phyloP scores from a whole-genome alignment of 1,140 invertebrate genomes.

The Cydia amplana region DNA sequence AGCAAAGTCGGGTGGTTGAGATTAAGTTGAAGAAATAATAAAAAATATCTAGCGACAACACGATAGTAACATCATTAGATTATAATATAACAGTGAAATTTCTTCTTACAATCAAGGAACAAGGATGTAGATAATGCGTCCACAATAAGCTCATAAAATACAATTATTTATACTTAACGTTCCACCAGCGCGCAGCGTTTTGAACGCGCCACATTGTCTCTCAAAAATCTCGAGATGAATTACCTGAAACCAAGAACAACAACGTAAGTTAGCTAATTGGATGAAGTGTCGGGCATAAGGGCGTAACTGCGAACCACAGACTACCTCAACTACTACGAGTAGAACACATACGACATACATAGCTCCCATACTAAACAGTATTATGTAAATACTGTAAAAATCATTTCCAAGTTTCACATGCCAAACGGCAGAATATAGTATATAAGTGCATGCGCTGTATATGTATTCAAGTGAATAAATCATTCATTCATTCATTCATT shows the following conservation, averaged over 20 bases:
- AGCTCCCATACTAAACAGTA: no score
- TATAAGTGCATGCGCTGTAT: no score
- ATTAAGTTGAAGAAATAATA: no score
- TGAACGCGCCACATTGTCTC: background rate
- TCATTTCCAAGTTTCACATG: no score
- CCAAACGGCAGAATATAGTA: no score
- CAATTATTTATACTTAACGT: slow-evolving; percentile 19
- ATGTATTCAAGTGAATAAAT: no score
- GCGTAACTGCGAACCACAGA: background rate
- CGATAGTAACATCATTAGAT: background rate
- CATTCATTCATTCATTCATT: no score
- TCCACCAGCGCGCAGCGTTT: background rate
- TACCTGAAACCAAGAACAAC: slow-evolving; percentile 16
- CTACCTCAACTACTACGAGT: no score
- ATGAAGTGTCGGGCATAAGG: slow-evolving; percentile 12
- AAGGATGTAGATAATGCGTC: background rate
- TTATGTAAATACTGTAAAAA: no score
- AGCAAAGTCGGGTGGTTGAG: no score
- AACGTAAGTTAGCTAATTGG: slow-evolving; percentile 9
- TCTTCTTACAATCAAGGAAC: background rate
- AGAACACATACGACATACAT: background rate
- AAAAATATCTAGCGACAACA: background rate
- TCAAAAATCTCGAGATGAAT: slow-evolving; percentile 1
- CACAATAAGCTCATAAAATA: background rate
- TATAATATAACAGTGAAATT: background rate